Evolutionary conservation across 1,140 invertebrate species (phyloP).

Genomic region (Euschistus heros): DNA sequence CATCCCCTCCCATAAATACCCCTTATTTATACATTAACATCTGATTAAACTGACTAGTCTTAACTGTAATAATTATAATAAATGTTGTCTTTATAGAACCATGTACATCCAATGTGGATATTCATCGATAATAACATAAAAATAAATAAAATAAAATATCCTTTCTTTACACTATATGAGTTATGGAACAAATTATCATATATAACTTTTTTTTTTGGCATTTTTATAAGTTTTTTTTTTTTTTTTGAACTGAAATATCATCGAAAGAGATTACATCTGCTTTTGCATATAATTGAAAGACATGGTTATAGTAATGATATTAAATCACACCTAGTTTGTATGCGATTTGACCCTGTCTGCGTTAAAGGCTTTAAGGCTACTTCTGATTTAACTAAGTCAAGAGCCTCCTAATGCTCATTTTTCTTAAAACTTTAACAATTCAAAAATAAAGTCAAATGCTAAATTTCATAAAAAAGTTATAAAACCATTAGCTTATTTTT

Average conservation of each 20-base stretch:
- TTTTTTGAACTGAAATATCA: slow-evolving; percentile 1
- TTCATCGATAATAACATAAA: neutral
- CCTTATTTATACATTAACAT: slow-evolving; percentile 27
- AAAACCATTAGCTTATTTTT: slow-evolving; percentile 14
- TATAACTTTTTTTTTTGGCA: slow-evolving; percentile 15
- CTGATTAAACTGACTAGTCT: slow-evolving; percentile 27
- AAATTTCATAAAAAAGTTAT: slow-evolving; percentile 21
- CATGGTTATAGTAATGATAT: slow-evolving; percentile 24
- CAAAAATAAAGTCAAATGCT: slow-evolving; percentile 24
- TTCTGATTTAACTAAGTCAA: slow-evolving; percentile 21
- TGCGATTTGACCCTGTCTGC: slow-evolving; percentile 26
- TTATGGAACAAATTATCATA: slow-evolving; percentile 7
- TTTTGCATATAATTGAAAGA: slow-evolving; percentile 25
- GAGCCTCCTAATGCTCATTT: slow-evolving; percentile 22
- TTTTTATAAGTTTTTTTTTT: neutral
- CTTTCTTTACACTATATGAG: slow-evolving; percentile 4
- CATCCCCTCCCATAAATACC: slow-evolving; percentile 28
- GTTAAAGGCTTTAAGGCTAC: slow-evolving; percentile 27
- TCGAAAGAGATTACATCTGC: slow-evolving; percentile 10
- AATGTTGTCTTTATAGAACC: slow-evolving; percentile 23
- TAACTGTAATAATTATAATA: slow-evolving; percentile 25
- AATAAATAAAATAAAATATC: slow-evolving; percentile 18
- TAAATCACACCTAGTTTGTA: slow-evolving; percentile 27
- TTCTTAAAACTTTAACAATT: slow-evolving; percentile 18
- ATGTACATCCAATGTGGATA: slow-evolving; percentile 23